Conservation (phyloP, 2,888 invertebrate genomes). For the Plagodis dolabraria region DNA sequence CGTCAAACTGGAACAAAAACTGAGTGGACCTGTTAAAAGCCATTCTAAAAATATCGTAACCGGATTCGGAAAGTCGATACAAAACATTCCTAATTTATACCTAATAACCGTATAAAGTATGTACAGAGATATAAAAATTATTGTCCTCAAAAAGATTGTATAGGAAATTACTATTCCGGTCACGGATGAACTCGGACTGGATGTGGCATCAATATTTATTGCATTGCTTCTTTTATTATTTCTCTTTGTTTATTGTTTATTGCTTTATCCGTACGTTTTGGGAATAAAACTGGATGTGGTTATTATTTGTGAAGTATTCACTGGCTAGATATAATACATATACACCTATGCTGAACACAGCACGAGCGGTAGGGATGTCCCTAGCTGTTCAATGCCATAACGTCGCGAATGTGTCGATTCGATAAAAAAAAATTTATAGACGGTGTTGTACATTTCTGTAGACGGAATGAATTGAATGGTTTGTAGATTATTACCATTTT, state of each 20-base stretch:
- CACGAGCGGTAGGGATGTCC: too few relatives aligned
- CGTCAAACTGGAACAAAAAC: too few relatives aligned
- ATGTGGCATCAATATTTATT: slow-evolving; percentile 48
- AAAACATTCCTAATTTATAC: neutral
- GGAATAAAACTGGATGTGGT: slow-evolving; percentile 17
- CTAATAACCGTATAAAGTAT: neutral
- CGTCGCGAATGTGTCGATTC: too few relatives aligned
- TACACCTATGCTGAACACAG: too few relatives aligned
- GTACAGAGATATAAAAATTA: slow-evolving; percentile 52
- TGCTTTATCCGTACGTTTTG: slow-evolving; percentile 19
- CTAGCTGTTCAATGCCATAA: too few relatives aligned
- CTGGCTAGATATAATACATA: too few relatives aligned
- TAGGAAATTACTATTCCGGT: slow-evolving; percentile 72
- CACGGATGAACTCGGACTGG: slow-evolving; percentile 45
- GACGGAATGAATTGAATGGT: too few relatives aligned
- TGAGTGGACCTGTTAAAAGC: too few relatives aligned
- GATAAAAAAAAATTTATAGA: too few relatives aligned
- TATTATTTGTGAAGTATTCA: neutral
- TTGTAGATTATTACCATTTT: too few relatives aligned
- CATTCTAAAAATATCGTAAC: neutral
- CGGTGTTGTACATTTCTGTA: too few relatives aligned
- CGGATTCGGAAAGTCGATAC: neutral
- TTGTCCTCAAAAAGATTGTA: slow-evolving; percentile 57
- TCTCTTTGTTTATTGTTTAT: slow-evolving; percentile 43
- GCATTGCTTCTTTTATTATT: slow-evolving; percentile 49